A percentile compares a stretch with the other conserved stretches of the same genome.
phyloP scores from a whole-genome alignment of 1,140 invertebrate genomes.

The Aphelenchoides fujianensis region DNA sequence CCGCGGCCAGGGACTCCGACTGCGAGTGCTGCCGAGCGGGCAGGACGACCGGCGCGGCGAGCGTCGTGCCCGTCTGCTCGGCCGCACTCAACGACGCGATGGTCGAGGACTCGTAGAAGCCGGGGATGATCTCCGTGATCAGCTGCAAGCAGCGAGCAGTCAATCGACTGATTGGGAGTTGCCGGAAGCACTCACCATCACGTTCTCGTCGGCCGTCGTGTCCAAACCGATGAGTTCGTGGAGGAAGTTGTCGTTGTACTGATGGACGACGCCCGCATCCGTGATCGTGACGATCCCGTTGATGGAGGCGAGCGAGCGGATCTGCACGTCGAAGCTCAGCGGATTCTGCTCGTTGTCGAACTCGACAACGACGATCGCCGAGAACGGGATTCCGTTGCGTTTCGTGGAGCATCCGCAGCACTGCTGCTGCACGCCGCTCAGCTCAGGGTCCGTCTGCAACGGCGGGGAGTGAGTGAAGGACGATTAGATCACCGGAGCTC shows the following conservation, averaged over 20 bases:
- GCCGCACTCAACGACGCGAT: constrained; percentile 11
- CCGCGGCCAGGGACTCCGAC: constrained; percentile 8
- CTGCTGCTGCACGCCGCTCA: constrained; percentile 34
- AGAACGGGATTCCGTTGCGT: constrained; percentile 42
- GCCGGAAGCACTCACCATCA: constrained; percentile 23
- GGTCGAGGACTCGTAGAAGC: constrained; percentile 40
- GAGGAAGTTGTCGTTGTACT: constrained; percentile 54
- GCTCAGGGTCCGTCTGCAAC: constrained; percentile 19
- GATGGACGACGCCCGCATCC: constrained; percentile 44
- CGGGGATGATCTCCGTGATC: constrained; percentile 50
- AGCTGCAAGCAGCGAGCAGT: constrained; percentile 34
- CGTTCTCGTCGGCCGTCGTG: constrained; percentile 4
- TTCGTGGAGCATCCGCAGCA: constrained; percentile 35
- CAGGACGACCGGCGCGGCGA: not conserved
- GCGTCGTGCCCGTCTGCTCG: constrained; percentile 17
- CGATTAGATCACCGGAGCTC: constrained; percentile 3
- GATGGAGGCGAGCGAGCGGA: constrained; percentile 49
- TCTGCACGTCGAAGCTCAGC: constrained; percentile 43
- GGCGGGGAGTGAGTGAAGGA: constrained; percentile 15
- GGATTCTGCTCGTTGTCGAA: constrained; percentile 38
- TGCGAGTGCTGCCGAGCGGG: not conserved
- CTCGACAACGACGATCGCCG: constrained; percentile 35
- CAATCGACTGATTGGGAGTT: not conserved
- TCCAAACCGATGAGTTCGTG: constrained; percentile 44
- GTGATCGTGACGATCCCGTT: constrained; percentile 51